phyloP scores from a whole-genome alignment of 2,113 vertebrate species.

The Nibea coibor region DNA sequence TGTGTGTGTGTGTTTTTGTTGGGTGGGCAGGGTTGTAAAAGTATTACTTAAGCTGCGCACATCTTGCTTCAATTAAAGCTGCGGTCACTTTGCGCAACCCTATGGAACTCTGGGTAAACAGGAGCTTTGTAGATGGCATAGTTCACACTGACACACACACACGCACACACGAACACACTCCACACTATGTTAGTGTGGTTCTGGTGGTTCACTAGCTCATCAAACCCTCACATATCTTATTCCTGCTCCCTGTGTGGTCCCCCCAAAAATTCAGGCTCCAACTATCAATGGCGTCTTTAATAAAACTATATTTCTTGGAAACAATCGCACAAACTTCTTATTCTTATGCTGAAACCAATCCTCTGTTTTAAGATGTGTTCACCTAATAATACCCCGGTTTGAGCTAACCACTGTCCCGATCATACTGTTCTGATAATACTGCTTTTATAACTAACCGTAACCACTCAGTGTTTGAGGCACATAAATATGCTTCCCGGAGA shows the following conservation, averaged over 20 bases:
- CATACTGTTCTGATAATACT: constrained; percentile 47
- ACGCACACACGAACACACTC: constrained; percentile 40
- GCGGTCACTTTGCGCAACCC: constrained; percentile 81
- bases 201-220: constrained; percentile 59
- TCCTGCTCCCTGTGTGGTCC: constrained; percentile 74
- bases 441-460: constrained; percentile 54
- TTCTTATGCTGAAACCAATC: constrained; percentile 50
- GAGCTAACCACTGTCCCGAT: constrained; percentile 36
- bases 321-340: constrained; percentile 11
- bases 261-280: constrained; percentile 14
- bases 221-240: constrained; percentile 57
- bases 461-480: constrained; percentile 20
- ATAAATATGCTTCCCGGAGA: constrained; percentile 53
- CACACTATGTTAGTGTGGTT: constrained; percentile 61
- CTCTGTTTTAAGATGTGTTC: constrained; percentile 30
- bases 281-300: constrained; percentile 54
- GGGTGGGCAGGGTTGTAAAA: constrained; percentile 63
- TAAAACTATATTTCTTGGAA: constrained; percentile 65
- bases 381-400: constrained; percentile 33
- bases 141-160: constrained; percentile 48
- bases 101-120: constrained; percentile 79
- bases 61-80: constrained; percentile 81
- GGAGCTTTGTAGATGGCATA: constrained; percentile 69
- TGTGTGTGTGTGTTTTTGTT: constrained; percentile 55
- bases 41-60: constrained; percentile 77